Percentiles rank a stretch among this genome's conserved stretches.
Evolutionary conservation across 2,113 vertebrate species (phyloP).

Genomic region (Cryptomyrus ogoouensis): DNA sequence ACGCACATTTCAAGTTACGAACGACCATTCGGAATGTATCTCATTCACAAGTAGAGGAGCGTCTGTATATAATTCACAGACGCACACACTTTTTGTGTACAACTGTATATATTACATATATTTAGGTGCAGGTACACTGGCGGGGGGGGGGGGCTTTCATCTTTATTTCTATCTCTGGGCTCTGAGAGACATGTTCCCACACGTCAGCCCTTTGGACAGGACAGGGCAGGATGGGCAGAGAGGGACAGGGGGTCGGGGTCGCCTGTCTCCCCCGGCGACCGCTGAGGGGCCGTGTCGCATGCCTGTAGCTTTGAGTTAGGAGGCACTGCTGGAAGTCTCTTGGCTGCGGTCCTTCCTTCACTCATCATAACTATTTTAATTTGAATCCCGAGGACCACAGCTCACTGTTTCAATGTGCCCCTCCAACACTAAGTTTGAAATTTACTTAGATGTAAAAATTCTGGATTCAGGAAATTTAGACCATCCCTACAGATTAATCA

Average conservation of each 20-base stretch:
- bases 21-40: no score
- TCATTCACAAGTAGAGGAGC: no score
- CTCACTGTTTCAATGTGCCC: not conserved
- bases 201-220: not conserved
- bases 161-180: not conserved
- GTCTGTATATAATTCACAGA: not conserved
- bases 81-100: not conserved
- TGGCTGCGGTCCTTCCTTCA: constrained; percentile 53
- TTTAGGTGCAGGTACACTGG: not conserved
- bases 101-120: not conserved
- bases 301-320: constrained; percentile 52
- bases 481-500: not conserved
- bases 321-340: constrained; percentile 42
- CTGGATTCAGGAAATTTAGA: not conserved
- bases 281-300: constrained; percentile 28
- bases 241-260: constrained; percentile 6
- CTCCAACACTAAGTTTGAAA: not conserved
- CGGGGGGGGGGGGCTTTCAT: not conserved
- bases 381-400: not conserved
- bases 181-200: not conserved
- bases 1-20: no score
- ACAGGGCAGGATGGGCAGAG: constrained; percentile 12
- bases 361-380: constrained; percentile 42
- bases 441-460: not conserved
- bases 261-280: constrained; percentile 33